Evolutionary conservation across 2,113 vertebrate genomes (phyloP), one percentile per base, ranked within the genome.

Genomic region (Glaucomys volans): DNA sequence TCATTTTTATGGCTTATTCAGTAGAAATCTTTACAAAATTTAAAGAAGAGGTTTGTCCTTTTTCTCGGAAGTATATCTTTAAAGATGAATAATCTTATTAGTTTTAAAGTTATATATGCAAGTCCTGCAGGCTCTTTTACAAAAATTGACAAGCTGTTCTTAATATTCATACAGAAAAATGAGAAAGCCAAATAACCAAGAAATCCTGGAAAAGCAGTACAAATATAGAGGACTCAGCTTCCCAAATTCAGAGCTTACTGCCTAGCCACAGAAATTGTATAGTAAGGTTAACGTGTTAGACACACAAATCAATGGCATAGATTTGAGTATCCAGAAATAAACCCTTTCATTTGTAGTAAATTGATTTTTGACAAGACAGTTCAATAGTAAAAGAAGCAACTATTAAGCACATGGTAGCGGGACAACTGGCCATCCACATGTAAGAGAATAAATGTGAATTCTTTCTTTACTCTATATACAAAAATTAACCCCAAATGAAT

Each of bases 301-400:
- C 24, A 64, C n/a, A 37, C 9, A 35, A 22, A 42, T 42, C 9
- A 80, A 72, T 44, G 14, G 5, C 47, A 66, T 30, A 16, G 12
- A 94, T 57, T 50, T 71, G 11, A 94, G 50, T 81, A 20, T 66
- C n/a, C 24, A 92, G 66, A 96, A 91, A 50, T 42, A 86, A 82
- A 82, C 0, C 1, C 4, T 76, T 26, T 17, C 0, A 66, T 47
- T 42, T 75, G 8, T 18, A 7, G 13, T 71, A 17, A 52, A 0
- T 20, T 94, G 32, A 86, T 80, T 79, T 87, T 87, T 87, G 64
- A 72, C 24, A 77, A 35, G 12, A 30, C 6, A 82, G n/a, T 40
- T 59, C 1, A 32, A 10, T 16, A 13, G 28, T 30, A 17, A 77
- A 32, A 91, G 64, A 83, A 26, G 37, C 81, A 32, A 7, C 8